Base-by-base conservation (phyloP, 35 echinoderm and acorn worm genomes). In the Antedon bifida region DNA sequence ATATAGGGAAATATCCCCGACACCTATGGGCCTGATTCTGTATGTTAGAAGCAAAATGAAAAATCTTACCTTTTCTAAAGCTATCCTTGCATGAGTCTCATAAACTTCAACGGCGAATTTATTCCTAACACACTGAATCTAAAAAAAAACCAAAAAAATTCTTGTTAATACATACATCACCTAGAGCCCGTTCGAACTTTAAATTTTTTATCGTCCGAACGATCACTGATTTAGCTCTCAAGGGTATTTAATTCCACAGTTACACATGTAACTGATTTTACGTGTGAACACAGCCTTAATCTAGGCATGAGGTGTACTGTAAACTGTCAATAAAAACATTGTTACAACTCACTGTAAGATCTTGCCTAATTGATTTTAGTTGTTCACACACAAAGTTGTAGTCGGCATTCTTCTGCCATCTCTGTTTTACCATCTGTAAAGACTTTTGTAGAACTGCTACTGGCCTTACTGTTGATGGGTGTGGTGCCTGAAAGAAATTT, bases 291-390 rank as follows among this genome's bases (percentile, higher is more conserved):
- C n/a, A n/a, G n/a, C n/a, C n/a, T n/a, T n/a, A n/a, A n/a, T n/a
- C n/a, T n/a, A n/a, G n/a, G n/a, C n/a, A n/a, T n/a, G n/a, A n/a
- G n/a, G n/a, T n/a, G n/a, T n/a, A n/a, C n/a, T n/a, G n/a, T n/a
- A n/a, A n/a, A n/a, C n/a, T n/a, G n/a, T n/a, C n/a, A n/a, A n/a
- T n/a, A n/a, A n/a, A n/a, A n/a, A n/a, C n/a, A n/a, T n/a, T n/a
- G n/a, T n/a, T n/a, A n/a, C n/a, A n/a, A n/a, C 94, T 92, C 36
- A 97, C 94, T 30, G 94, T 99, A 10, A 99, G 83, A 90, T 99
- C 95, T 80, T 99, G 95, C 38, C 95, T 82, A 34, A 99, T 99
- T 1, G 94, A 99, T 38, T 99, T 99, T 51, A 99, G 80, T 75
- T 99, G 90, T 75, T 99, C 91, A 78, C 95, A 99, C 30, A 87